These are phyloP conservation scores for Euproctis similis DNA, from an alignment of 2,888 invertebrate genomes.

Conservation along the genomic window DNA sequence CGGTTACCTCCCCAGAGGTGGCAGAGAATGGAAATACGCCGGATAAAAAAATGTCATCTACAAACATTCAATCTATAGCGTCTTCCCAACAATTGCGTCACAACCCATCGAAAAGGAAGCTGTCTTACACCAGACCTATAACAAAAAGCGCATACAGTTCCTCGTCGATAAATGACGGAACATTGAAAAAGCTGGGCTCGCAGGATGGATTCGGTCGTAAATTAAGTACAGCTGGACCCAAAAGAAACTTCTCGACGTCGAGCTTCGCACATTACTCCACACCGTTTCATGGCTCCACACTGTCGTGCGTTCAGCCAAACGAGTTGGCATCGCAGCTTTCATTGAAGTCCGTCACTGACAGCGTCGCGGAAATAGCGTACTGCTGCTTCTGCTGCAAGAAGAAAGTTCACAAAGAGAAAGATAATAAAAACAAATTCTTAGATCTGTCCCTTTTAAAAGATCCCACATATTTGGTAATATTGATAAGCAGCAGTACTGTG, in stretches of 20 bases:
- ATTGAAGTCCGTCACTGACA: slow-evolving; percentile 79
- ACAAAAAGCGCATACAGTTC: slow-evolving; percentile 72
- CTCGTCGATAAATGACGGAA: slow-evolving; percentile 75
- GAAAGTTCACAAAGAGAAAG: slow-evolving; percentile 35
- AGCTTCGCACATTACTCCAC: slow-evolving; percentile 90
- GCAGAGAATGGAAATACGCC: slow-evolving; percentile 24
- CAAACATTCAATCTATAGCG: slow-evolving; percentile 24
- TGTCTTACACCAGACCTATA: slow-evolving; percentile 49
- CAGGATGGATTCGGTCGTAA: slow-evolving; percentile 53
- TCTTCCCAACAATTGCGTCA: slow-evolving; percentile 38
- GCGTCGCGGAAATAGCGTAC: slow-evolving; percentile 66
- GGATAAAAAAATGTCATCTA: slow-evolving; percentile 25
- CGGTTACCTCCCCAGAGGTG: slow-evolving; percentile 21
- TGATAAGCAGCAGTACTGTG: slow-evolving; percentile 89
- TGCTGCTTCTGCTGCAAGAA: slow-evolving; percentile 61
- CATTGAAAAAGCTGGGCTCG: slow-evolving; percentile 50
- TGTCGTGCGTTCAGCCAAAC: slow-evolving; percentile 83
- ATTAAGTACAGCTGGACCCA: slow-evolving; percentile 60
- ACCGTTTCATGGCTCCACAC: slow-evolving; percentile 88
- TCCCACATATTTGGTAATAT: slow-evolving; percentile 86
- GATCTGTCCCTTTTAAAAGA: slow-evolving; percentile 83
- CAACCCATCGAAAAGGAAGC: slow-evolving; percentile 51
- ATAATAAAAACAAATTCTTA: slow-evolving; percentile 79
- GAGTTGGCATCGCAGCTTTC: slow-evolving; percentile 88
- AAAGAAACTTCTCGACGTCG: slow-evolving; percentile 83